A percentile compares a stretch with the other conserved stretches of the same genome.
Conservation (phyloP, 2,797 vertebrate genomes). For the Diceros bicornis region DNA sequence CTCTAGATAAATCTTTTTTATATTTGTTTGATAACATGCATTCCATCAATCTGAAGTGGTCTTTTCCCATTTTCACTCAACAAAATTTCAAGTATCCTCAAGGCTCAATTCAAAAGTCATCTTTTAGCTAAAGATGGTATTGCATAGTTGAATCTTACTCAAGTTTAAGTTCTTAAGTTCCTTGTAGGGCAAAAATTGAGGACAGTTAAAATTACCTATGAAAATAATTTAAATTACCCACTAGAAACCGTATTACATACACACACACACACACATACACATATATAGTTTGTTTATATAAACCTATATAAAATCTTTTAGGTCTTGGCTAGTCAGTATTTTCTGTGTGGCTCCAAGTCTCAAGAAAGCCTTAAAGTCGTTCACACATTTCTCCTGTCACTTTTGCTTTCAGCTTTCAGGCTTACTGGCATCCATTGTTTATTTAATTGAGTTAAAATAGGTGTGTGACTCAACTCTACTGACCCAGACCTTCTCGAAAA, state of each 20-base stretch:
- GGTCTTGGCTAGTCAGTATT: not conserved
- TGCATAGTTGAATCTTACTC: not conserved
- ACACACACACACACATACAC: too few species aligned
- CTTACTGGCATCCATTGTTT: not conserved
- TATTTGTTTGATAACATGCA: not conserved
- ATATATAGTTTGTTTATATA: not conserved
- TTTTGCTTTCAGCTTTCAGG: slow-evolving; percentile 9
- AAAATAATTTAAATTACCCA: not conserved
- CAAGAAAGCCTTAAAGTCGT: not conserved
- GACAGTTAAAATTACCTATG: not conserved
- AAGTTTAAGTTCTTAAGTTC: not conserved
- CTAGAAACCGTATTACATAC: not conserved
- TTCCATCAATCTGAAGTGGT: not conserved
- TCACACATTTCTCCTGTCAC: not conserved
- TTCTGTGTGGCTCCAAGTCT: not conserved
- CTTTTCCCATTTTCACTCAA: not conserved
- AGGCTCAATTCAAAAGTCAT: slow-evolving; percentile 26
- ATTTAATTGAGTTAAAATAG: not conserved
- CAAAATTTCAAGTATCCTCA: not conserved
- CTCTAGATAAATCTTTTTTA: not conserved
- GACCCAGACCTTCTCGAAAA: not conserved
- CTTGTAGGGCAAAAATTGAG: not conserved
- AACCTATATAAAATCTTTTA: not conserved
- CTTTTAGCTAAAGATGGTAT: not conserved
- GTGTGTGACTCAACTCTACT: not conserved